phyloP scores from a whole-genome alignment of 2,888 invertebrate species.

The Lobophora halterata region DNA sequence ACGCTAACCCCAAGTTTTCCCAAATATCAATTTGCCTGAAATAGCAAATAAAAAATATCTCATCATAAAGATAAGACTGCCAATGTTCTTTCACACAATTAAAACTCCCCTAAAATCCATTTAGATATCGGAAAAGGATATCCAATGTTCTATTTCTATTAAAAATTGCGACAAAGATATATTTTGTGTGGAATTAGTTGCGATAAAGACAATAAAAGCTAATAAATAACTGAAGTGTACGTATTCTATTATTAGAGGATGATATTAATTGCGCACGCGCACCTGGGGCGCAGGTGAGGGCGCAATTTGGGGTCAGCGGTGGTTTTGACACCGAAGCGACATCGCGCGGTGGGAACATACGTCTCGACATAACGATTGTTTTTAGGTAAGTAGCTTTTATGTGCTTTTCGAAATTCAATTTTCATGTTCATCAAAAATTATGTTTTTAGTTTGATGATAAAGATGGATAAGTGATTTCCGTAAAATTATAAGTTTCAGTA shows the following conservation, averaged over 20 bases:
- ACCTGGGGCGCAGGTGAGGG: conserved; percentile 76
- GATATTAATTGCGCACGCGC: conserved; percentile 69
- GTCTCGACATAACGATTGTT: conserved; percentile 13
- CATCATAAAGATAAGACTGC: conserved; percentile 61
- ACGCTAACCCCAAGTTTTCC: conserved; percentile 38
- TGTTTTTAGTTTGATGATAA: no score
- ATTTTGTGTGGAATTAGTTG: conserved; percentile 45
- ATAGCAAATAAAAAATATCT: conserved; percentile 40
- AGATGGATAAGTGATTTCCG: no score
- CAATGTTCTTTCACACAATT: conserved; percentile 62
- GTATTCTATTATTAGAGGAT: conserved; percentile 62
- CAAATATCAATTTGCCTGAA: conserved; percentile 53
- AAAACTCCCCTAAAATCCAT: conserved; percentile 48
- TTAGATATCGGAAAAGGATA: no score
- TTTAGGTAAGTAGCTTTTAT: no score
- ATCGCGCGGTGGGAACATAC: conserved; percentile 56
- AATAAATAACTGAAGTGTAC: conserved; percentile 41
- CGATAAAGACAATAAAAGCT: conserved; percentile 60
- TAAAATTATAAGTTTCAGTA: no score
- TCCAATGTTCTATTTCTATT: conserved; percentile 73
- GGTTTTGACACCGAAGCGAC: conserved; percentile 57
- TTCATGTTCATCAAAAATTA: no score
- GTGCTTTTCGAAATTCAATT: conserved; percentile 4
- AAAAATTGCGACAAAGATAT: conserved; percentile 44
- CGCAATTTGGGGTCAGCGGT: conserved; percentile 69